Evolutionary conservation across 2,113 vertebrate species (phyloP).

Genomic region (Sisor rabdophorus): DNA sequence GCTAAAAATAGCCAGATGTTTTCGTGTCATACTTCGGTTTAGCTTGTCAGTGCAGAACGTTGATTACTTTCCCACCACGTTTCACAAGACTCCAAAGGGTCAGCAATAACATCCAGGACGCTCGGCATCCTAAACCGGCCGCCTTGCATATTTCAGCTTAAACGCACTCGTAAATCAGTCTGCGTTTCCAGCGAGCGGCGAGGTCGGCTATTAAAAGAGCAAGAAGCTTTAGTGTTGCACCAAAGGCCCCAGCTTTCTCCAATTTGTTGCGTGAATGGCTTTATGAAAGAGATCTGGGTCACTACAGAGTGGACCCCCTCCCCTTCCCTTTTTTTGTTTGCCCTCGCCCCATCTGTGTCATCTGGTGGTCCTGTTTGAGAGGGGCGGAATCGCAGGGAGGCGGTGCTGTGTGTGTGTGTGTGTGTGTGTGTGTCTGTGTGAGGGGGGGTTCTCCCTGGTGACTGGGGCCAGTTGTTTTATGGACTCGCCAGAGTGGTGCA

Average conservation of each 20-base stretch:
- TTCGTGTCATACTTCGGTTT: neutral
- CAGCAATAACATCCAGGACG: neutral
- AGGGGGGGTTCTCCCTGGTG: conserved; percentile 80
- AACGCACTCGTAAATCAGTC: conserved; percentile 69
- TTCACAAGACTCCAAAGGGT: neutral
- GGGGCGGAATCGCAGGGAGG: conserved; percentile 67
- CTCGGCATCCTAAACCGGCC: neutral
- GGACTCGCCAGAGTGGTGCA: conserved; percentile 83
- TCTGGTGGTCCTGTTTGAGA: conserved; percentile 86
- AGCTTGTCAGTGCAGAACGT: neutral
- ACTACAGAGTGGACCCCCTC: conserved; percentile 83
- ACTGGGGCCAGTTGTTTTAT: conserved; percentile 91
- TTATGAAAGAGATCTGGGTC: conserved; percentile 78
- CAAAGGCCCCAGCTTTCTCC: conserved; percentile 75
- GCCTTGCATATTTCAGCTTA: conserved; percentile 18
- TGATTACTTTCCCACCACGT: neutral
- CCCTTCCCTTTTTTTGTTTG: conserved; percentile 69
- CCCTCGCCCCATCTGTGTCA: conserved; percentile 94
- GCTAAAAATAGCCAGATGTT: neutral
- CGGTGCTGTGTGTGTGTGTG: conserved; percentile 62
- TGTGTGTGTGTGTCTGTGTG: neutral
- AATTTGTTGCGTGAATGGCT: conserved; percentile 87
- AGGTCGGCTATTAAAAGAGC: conserved; percentile 73
- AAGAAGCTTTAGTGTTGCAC: conserved; percentile 67
- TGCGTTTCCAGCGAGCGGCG: conserved; percentile 66